phyloP scores from a whole-genome alignment of 1,140 invertebrate genomes.

The Phthorimaea operculella region DNA sequence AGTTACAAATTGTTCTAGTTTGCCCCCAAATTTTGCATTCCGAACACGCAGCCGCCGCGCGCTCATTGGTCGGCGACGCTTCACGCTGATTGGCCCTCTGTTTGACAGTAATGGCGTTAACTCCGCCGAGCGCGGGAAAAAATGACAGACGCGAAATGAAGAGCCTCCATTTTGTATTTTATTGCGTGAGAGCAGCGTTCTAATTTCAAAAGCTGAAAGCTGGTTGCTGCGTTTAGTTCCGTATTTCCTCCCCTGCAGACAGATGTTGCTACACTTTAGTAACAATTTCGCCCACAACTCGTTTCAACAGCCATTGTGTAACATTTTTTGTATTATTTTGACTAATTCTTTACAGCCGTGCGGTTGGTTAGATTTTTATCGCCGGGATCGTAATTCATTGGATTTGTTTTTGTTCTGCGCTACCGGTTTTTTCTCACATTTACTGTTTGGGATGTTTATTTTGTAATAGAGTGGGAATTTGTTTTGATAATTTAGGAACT shows the following conservation, averaged over 20 bases:
- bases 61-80: slow-evolving; percentile 46
- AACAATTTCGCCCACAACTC: slow-evolving; percentile 62
- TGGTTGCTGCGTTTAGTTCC: background rate
- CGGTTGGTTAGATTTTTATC: slow-evolving; percentile 61
- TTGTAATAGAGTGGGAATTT: slow-evolving; percentile 4
- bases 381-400: slow-evolving; percentile 50
- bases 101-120: slow-evolving; percentile 67
- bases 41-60: slow-evolving; percentile 35
- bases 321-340: slow-evolving; percentile 62
- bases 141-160: background rate
- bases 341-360: slow-evolving; percentile 61
- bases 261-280: slow-evolving; percentile 65
- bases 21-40: slow-evolving; percentile 59
- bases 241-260: slow-evolving; percentile 42
- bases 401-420: slow-evolving; percentile 48
- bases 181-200: too few relatives aligned
- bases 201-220: too few relatives aligned
- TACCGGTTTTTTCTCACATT: slow-evolving; percentile 48
- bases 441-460: slow-evolving; percentile 32
- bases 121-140: slow-evolving; percentile 15
- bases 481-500: too few relatives aligned
- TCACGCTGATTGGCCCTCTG: slow-evolving; percentile 56
- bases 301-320: slow-evolving; percentile 53
- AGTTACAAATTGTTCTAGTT: slow-evolving; percentile 54
- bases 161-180: too few relatives aligned